phyloP scores from a whole-genome alignment of 92 coral and sea anemone species.

The Porites evermanni region DNA sequence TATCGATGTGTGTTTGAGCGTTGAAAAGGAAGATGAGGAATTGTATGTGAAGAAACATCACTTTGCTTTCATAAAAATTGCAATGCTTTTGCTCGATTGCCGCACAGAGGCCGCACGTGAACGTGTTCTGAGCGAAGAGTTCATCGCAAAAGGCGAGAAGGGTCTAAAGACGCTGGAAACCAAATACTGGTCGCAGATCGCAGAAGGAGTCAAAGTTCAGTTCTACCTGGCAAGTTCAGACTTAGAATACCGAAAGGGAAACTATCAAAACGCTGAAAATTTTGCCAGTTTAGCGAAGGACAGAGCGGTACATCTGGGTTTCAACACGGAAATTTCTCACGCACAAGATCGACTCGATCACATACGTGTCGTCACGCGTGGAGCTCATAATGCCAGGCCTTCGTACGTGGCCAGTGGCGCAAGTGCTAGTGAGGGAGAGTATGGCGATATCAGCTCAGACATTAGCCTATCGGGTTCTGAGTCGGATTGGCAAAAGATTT shows the following conservation, averaged over 20 bases:
- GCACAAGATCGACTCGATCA: conserved; percentile 73
- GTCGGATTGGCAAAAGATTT: conserved; percentile 52
- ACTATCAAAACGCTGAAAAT: conserved; percentile 55
- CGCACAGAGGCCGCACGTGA: conserved; percentile 74
- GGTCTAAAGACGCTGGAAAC: conserved; percentile 56
- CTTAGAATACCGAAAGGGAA: conserved; percentile 55
- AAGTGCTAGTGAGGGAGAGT: conserved; percentile 43
- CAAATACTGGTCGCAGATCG: conserved; percentile 58
- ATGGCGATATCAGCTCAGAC: conserved; percentile 63
- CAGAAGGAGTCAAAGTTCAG: conserved; percentile 60
- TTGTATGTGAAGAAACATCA: conserved; percentile 80
- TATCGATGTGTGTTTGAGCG: conserved; percentile 51
- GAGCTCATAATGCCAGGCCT: neutral
- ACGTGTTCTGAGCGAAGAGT: conserved; percentile 51
- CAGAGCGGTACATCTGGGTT: conserved; percentile 52
- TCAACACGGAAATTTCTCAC: conserved; percentile 72
- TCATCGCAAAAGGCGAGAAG: conserved; percentile 59
- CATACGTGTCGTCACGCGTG: conserved; percentile 8
- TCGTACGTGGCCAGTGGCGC: neutral
- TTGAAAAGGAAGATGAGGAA: conserved; percentile 42
- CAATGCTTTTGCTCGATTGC: conserved; percentile 77
- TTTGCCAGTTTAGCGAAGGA: conserved; percentile 57
- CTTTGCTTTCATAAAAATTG: conserved; percentile 74
- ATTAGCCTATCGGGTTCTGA: conserved; percentile 53
- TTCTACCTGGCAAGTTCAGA: conserved; percentile 66